phyloP scores from a whole-genome alignment of 2,113 vertebrate genomes.

The Talpa occidentalis region DNA sequence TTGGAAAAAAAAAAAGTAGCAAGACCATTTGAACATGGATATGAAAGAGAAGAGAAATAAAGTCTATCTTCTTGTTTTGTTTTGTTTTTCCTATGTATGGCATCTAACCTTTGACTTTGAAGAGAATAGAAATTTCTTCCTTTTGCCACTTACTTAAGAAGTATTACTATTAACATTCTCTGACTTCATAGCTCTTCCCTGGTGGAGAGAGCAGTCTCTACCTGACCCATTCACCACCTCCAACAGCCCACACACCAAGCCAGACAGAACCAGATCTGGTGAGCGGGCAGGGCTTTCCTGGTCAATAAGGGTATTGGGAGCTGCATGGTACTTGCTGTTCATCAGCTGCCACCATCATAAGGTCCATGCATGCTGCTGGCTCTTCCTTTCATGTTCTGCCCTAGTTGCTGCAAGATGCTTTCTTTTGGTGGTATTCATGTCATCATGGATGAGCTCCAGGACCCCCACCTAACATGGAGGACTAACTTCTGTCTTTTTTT shows the following conservation, averaged over 20 bases:
- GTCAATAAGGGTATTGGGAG: not conserved
- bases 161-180: not conserved
- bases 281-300: not conserved
- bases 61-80: not conserved
- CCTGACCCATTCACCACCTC: too few relatives aligned
- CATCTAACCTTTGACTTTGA: not conserved
- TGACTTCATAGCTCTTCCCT: not conserved
- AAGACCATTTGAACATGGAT: not conserved
- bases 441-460: not conserved
- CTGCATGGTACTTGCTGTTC: fast-evolving
- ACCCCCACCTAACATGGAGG: not conserved
- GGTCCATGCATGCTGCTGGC: too few relatives aligned
- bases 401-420: not conserved
- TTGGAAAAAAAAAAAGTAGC: not conserved
- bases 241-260: not conserved
- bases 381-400: not conserved
- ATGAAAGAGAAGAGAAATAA: not conserved
- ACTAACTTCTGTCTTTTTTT: not conserved
- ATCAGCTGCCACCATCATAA: not conserved
- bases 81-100: not conserved
- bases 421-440: not conserved
- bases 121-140: not conserved
- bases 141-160: not conserved
- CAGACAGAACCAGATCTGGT: not conserved
- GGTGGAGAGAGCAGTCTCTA: not conserved